Conservation (phyloP, 1,140 invertebrate species). For the Drosophila sucinea region DNA sequence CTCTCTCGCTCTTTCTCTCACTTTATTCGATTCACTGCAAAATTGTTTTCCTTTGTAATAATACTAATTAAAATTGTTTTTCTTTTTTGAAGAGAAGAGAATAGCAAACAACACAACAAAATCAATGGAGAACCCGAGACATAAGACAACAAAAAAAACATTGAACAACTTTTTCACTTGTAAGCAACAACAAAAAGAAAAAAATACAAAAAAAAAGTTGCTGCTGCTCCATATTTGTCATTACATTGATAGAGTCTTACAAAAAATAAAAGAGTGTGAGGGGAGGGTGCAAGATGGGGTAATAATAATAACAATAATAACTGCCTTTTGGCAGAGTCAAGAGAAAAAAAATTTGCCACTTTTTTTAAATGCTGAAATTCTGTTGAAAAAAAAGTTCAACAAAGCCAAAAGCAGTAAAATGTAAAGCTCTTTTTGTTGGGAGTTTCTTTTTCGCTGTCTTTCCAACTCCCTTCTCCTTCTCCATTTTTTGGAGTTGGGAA, state of each 20-base stretch:
- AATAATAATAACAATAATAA: conserved; percentile 7
- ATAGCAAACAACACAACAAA: conserved; percentile 33
- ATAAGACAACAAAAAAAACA: neutral
- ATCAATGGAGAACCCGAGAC: conserved; percentile 43
- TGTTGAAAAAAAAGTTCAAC: neutral
- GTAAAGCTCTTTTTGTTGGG: conserved; percentile 19
- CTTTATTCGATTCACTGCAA: conserved; percentile 55
- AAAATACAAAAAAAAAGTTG: neutral
- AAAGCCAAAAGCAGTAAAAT: conserved; percentile 24
- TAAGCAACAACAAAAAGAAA: conserved; percentile 17
- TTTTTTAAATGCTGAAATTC: neutral
- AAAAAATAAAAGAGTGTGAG: neutral
- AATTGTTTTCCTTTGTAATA: conserved; percentile 76
- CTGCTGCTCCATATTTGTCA: neutral
- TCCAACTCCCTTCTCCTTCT: conserved; percentile 11
- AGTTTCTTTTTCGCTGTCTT: conserved; percentile 19
- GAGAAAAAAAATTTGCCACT: neutral
- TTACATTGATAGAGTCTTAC: conserved; percentile 5
- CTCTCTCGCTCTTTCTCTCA: too few relatives aligned
- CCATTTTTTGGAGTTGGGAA: conserved; percentile 63
- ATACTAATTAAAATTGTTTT: conserved; percentile 72
- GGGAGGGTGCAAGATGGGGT: neutral
- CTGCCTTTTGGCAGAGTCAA: neutral
- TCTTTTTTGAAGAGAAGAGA: conserved; percentile 10
- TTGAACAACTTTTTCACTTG: neutral